phyloP scores from a whole-genome alignment of 2,113 vertebrate genomes.

The Steatornis caripensis region DNA sequence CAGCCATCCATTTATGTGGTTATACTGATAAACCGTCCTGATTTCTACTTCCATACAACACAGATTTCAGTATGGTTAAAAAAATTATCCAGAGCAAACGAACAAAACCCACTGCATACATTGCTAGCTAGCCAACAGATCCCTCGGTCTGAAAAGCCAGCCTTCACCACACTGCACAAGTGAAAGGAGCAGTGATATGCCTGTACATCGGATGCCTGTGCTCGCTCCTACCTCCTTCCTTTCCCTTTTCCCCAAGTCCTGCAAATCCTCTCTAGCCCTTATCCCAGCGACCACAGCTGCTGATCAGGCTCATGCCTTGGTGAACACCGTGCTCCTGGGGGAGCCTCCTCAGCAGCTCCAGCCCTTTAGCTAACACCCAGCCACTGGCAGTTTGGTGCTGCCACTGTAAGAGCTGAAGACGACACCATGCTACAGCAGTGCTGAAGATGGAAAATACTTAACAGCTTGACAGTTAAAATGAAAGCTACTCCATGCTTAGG shows the following conservation, averaged over 20 bases:
- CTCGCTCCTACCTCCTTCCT: not conserved
- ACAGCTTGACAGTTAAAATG: not conserved
- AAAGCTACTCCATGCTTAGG: not conserved
- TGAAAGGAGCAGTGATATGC: not conserved
- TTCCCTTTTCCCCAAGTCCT: not conserved
- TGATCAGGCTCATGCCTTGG: not conserved
- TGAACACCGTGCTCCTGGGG: not conserved
- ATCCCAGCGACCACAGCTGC: not conserved
- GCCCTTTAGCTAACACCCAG: not conserved
- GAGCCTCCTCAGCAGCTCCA: not conserved
- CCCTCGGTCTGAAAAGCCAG: not conserved
- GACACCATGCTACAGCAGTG: not conserved
- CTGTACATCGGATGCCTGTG: accelerated
- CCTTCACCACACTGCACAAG: not conserved
- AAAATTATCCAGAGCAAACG: not conserved
- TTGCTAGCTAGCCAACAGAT: not conserved
- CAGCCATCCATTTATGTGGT: not conserved
- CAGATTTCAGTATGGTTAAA: not conserved
- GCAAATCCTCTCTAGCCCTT: not conserved
- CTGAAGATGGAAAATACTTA: not conserved
- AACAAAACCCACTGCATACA: not conserved
- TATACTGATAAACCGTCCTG: not conserved
- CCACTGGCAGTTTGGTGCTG: not conserved
- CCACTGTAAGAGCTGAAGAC: not conserved
- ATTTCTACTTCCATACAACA: not conserved